phyloP scores from a whole-genome alignment of 2,797 vertebrate genomes.

The Peromyscus aztecus region DNA sequence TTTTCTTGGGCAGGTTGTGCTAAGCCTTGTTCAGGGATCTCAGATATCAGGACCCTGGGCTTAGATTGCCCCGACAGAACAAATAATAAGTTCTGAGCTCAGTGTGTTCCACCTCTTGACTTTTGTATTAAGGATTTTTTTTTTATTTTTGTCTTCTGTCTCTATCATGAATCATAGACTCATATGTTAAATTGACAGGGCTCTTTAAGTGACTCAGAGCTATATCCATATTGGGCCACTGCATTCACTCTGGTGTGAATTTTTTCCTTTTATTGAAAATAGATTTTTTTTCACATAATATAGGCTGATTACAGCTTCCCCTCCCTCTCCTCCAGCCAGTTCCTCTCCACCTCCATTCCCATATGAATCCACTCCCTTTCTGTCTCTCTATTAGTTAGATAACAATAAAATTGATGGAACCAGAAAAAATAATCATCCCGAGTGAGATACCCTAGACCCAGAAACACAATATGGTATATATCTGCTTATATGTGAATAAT shows the following conservation, averaged over 20 bases:
- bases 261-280: neutral
- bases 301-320: neutral
- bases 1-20: neutral
- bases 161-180: constrained; percentile 63
- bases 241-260: neutral
- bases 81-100: constrained; percentile 19
- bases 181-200: neutral
- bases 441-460: neutral
- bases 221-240: neutral
- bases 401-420: neutral
- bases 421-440: neutral
- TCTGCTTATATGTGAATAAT: too few relatives aligned
- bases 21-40: neutral
- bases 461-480: neutral
- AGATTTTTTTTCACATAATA: neutral
- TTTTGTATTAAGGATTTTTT: constrained; percentile 18
- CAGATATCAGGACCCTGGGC: neutral
- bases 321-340: neutral
- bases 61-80: neutral
- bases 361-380: neutral
- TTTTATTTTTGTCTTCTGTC: constrained; percentile 15
- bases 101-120: neutral
- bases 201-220: constrained; percentile 58
- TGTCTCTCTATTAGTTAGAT: neutral
- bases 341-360: neutral